Evolutionary conservation across 1,140 invertebrate species (phyloP), one percentile per base, ranked within the genome.

Genomic region (Medauroidea extradentata): DNA sequence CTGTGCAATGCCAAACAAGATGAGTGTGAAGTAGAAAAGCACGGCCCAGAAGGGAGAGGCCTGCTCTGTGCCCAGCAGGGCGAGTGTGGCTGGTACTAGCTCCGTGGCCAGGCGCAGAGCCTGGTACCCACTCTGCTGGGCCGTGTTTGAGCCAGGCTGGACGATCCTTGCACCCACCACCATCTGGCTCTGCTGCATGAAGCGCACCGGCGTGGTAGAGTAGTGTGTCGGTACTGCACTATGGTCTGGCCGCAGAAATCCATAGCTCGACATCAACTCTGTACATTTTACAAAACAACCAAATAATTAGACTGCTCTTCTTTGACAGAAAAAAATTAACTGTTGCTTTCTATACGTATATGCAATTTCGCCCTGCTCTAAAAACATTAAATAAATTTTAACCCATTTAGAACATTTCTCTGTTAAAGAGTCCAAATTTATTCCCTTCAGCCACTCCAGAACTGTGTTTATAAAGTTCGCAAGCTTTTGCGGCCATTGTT

Each of bases 21-120:
- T 89, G 50, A 94, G 79, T 48, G 87, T 85, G 64, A 90, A 87
- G 73, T 93, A 96, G 65, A 93, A 91, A 14, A 94, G 79, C 8
- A 91, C 85, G 0, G 89, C 87, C 92, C 91, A 95, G 67, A 91
- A 90, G 13, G 89, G 87, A 0, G 89, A 91, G 4, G 87, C 79
- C 53, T 66, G 66, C 19, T 83, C 80, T 7, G 83, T 78, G 2
- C 85, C 85, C 13, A 89, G 74, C 18, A 89, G 74, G 0, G 90
- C 88, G 2, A 93, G 76, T 2, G 90, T 88, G 0, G 91, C 88
- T 1, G 93, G 93, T 59, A 94, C 85, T 3, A 94, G 72, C 76
- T 95, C 91, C 4, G 90, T 93, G 0, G 89, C 87, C 18, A 94
- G 75, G 42, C 92, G 81, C 50, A 94, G 69, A 3, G 75, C 80